These are phyloP conservation scores for Drosophila demipolita DNA, from an alignment of 2,888 invertebrate species.

Conservation along the genomic window DNA sequence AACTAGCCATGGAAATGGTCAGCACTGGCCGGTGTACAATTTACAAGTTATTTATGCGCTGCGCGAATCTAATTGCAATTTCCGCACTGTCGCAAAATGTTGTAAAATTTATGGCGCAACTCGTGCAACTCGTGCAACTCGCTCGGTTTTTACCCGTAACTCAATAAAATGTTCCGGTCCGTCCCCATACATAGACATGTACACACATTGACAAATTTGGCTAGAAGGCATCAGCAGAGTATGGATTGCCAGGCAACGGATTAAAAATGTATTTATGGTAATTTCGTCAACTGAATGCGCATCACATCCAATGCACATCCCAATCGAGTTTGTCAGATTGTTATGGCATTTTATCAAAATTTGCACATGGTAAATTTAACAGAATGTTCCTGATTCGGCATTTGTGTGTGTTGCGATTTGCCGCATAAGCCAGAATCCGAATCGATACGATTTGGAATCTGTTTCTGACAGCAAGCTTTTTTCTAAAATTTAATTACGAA, in stretches of 20 bases:
- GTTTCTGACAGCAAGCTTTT: neutral
- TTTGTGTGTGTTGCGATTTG: constrained; percentile 32
- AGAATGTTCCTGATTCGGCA: constrained; percentile 49
- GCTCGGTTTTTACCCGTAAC: constrained; percentile 51
- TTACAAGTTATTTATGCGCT: constrained; percentile 67
- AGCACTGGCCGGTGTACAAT: constrained; percentile 9
- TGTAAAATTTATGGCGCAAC: constrained; percentile 60
- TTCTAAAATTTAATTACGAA: constrained; percentile 63
- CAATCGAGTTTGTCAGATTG: constrained; percentile 41
- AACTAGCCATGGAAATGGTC: neutral
- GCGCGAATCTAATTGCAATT: constrained; percentile 72
- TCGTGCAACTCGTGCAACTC: constrained; percentile 2
- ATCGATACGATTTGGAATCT: constrained; percentile 16
- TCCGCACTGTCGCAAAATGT: constrained; percentile 71
- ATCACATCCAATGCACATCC: constrained; percentile 29
- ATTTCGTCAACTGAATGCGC: constrained; percentile 59
- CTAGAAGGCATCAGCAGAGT: constrained; percentile 6
- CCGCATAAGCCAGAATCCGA: constrained; percentile 11
- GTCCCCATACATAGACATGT: constrained; percentile 4
- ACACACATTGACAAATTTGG: constrained; percentile 34
- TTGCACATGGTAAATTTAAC: constrained; percentile 69
- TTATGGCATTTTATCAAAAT: constrained; percentile 56
- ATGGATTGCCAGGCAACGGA: constrained; percentile 13
- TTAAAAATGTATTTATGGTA: constrained; percentile 73
- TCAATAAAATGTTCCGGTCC: constrained; percentile 57